Evolutionary conservation across 23 tunicate species (phyloP).

Genomic region (Ascidia mentula): DNA sequence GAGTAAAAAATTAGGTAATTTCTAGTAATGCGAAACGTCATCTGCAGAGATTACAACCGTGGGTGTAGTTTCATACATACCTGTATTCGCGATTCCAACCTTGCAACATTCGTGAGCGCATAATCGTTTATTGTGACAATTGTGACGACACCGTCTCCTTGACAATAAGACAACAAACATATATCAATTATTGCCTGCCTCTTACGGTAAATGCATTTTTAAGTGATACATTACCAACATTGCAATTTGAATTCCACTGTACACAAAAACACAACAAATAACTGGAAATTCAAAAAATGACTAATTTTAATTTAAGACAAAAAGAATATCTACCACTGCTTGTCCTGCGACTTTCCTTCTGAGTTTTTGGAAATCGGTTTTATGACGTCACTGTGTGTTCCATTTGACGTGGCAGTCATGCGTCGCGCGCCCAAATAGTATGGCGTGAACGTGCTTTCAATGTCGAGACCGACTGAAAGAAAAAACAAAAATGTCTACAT

Average conservation of each 20-base stretch:
- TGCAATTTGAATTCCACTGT: neutral
- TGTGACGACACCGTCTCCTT: constrained; percentile 66
- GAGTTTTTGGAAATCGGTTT: neutral
- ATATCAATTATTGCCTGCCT: neutral
- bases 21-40: too few relatives aligned
- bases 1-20: too few relatives aligned
- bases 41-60: too few relatives aligned
- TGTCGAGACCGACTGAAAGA: constrained; percentile 69
- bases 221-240: neutral
- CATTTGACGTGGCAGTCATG: constrained; percentile 36
- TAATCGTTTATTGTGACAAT: constrained; percentile 30
- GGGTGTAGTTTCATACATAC: too few relatives aligned
- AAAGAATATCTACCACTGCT: constrained; percentile 31
- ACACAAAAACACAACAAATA: neutral
- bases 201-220: neutral
- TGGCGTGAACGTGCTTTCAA: constrained; percentile 71
- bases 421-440: constrained; percentile 34
- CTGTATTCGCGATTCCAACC: constrained; percentile 10
- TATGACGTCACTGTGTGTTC: constrained; percentile 6
- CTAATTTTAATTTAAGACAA: neutral
- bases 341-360: constrained; percentile 39
- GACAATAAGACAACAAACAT: too few relatives aligned
- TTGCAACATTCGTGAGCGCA: constrained; percentile 72
- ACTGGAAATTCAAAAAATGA: neutral
- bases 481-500: neutral